Base-by-base conservation (phyloP, 2,113 vertebrate species). In the Rhea americana region DNA sequence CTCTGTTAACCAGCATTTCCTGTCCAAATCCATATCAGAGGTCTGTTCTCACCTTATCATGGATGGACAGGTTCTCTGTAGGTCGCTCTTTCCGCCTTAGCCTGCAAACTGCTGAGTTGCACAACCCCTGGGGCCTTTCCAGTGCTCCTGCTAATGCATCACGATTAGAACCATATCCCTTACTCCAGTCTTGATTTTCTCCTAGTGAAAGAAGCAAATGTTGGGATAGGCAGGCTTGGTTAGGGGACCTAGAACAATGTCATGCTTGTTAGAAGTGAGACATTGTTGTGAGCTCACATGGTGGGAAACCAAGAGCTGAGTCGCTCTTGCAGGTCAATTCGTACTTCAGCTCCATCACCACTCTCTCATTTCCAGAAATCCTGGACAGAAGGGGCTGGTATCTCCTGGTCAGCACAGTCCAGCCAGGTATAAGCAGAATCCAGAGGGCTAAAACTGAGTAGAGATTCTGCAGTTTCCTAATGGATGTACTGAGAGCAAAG, bases 21-120 rank as follows among this genome's bases (percentile, higher is more conserved):
- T 30, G 4, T 37, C 71, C 45, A 72, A 21, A 1, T 17, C 58
- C 18, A 0, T 2, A 4, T 2, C 3, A 3, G 47, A 71, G 47
- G 13, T 4, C 65, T 58, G 16, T 17, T 58, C 76, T 43, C 75
- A 68, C 62, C 56, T 72, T 84, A 70, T 5, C 12, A 0, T 4
- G 21, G 74, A 55, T 3, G 39, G 74, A 73, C 39, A 51, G 45
- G 45, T 13, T 82, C 74, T 77, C 45, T 19, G 55, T 43, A 77
- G 19, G 30, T 72, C 58, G 73, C 76, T 75, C 67, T 10, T 25
- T 89, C 43, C 16, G 4, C 7, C 68, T 63, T 13, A 13, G 41
- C 8, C 56, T 91, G 82, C 71, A 53, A 71, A 77, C 43, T 30
- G 59, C 26, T 0, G 2, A 55, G 30, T 2, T 74, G 50, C 59